Conservation (phyloP, 2,888 invertebrate species). For the Myopa testacea region DNA sequence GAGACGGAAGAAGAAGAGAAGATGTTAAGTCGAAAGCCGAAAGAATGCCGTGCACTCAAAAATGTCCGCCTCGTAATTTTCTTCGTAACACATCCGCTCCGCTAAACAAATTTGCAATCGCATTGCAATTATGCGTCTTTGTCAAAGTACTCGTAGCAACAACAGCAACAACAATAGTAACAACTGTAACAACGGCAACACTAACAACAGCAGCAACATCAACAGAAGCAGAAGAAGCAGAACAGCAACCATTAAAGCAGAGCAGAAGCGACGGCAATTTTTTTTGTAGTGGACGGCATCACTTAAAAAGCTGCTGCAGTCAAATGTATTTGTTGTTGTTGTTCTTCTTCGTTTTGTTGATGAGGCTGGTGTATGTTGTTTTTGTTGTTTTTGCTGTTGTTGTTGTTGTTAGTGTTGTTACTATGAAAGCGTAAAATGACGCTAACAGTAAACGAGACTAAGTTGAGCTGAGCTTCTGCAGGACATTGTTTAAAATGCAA, state of each 20-base stretch:
- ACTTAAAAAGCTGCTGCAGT: conserved; percentile 24
- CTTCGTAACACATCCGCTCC: conserved; percentile 34
- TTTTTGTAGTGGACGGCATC: conserved; percentile 21
- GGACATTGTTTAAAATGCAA: conserved; percentile 28
- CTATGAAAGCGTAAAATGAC: no score
- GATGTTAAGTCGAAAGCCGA: neutral
- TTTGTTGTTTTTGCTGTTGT: no score
- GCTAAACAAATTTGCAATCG: conserved; percentile 37
- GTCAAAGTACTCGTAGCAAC: neutral
- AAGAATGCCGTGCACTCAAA: neutral
- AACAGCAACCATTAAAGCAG: neutral
- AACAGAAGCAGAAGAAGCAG: no score
- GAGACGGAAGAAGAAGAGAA: no score
- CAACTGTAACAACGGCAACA: neutral
- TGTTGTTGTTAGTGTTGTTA: no score
- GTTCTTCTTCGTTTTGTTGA: neutral
- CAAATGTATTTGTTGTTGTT: conserved; percentile 14
- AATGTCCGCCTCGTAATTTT: conserved; percentile 31
- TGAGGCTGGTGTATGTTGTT: neutral
- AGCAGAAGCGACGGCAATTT: neutral
- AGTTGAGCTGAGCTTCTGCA: neutral
- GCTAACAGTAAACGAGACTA: no score
- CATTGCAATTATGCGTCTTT: conserved; percentile 21
- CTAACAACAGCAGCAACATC: neutral
- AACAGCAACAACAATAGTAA: neutral